Evolutionary conservation across 2,888 invertebrate genomes (phyloP).

Genomic region (Pterostichus madidus): DNA sequence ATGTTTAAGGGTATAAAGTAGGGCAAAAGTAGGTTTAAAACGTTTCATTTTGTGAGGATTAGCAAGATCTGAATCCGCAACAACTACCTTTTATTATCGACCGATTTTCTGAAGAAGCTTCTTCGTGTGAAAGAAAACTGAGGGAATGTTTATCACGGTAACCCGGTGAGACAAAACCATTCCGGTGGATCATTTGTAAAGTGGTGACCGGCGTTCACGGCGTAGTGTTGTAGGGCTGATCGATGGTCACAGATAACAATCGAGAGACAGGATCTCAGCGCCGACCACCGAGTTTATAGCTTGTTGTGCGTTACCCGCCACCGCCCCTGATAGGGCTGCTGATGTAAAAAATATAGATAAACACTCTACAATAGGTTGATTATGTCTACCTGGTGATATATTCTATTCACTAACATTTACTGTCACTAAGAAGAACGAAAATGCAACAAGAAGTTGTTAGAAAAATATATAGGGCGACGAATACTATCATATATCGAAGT

Average conservation of each 20-base stretch:
- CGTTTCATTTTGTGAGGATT: no score
- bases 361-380: slow-evolving; percentile 40
- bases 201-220: slow-evolving; percentile 16
- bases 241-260: slow-evolving; percentile 50
- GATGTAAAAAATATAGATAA: slow-evolving; percentile 30
- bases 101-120: no score
- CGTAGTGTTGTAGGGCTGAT: slow-evolving; percentile 15
- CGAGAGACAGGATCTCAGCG: background rate
- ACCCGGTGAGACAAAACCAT: background rate
- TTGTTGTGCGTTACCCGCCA: slow-evolving; percentile 8
- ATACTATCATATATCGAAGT: no score
- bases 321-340: slow-evolving; percentile 12
- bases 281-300: slow-evolving; percentile 3
- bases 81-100: no score
- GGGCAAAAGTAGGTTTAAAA: no score
- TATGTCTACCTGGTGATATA: slow-evolving; percentile 36
- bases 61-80: no score
- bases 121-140: no score
- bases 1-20: no score
- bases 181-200: slow-evolving; percentile 33
- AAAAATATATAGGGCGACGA: no score
- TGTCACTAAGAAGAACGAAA: no score
- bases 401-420: background rate
- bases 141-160: slow-evolving; percentile 7
- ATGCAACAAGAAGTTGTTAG: no score